phyloP scores from a whole-genome alignment of 2,888 invertebrate genomes.

The Tachystola acroxantha region DNA sequence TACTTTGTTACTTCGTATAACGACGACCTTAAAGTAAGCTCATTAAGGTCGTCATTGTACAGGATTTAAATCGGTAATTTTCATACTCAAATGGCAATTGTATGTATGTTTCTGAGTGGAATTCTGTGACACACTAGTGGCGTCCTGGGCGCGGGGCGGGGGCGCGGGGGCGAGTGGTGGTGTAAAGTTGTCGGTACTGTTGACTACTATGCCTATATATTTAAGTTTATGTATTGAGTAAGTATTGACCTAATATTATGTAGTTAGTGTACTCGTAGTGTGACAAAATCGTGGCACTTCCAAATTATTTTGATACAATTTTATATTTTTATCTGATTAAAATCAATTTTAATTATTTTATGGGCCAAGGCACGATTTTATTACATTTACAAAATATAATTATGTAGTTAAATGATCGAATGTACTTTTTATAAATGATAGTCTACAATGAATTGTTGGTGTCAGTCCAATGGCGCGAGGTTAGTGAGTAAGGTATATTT shows the following conservation, averaged over 20 bases:
- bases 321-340: neutral
- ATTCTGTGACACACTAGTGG: no score
- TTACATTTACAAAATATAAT: neutral
- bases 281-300: neutral
- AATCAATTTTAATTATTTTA: neutral
- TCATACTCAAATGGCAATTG: no score
- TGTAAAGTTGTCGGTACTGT: no score
- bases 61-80: no score
- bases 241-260: neutral
- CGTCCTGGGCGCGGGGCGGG: no score
- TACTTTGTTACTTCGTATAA: no score
- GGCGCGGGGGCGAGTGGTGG: no score
- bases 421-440: neutral
- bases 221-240: no score
- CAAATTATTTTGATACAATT: neutral
- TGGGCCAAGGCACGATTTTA: neutral
- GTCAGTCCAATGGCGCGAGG: conserved; percentile 4
- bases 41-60: no score
- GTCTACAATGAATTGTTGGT: neutral
- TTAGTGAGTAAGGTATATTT: conserved; percentile 35
- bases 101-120: no score
- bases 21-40: no score
- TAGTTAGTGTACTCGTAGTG: conserved; percentile 9
- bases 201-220: no score
- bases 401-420: neutral